Evolutionary conservation across 2,888 invertebrate species (phyloP).

Genomic region (Polymixis flavicincta): DNA sequence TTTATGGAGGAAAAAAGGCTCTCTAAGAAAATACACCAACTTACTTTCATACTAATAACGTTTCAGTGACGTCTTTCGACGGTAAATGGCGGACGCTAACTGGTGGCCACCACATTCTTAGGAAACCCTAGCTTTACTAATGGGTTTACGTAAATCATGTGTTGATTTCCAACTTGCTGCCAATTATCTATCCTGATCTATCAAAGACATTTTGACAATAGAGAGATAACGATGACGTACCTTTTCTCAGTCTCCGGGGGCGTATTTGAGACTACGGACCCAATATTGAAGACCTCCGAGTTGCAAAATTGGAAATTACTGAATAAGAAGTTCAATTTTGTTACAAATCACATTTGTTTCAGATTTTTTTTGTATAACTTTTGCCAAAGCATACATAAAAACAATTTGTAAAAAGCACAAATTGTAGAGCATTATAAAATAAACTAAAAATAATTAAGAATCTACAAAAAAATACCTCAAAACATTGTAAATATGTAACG

Average conservation of each 20-base stretch:
- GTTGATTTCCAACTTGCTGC: not conserved
- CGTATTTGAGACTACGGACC: slow-evolving; percentile 11
- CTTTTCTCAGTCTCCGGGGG: slow-evolving; percentile 23
- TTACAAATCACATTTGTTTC: slow-evolving; percentile 45
- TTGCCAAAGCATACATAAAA: slow-evolving; percentile 30
- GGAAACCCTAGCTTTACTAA: not conserved
- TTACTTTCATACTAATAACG: too few species aligned
- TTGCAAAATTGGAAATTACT: slow-evolving; percentile 9
- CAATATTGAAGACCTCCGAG: slow-evolving; percentile 18
- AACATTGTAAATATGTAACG: slow-evolving; percentile 42
- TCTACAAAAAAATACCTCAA: slow-evolving; percentile 50
- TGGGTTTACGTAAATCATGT: not conserved
- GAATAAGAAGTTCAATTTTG: slow-evolving; percentile 22
- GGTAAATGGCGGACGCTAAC: not conserved
- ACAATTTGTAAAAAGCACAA: slow-evolving; percentile 40
- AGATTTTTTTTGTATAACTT: slow-evolving; percentile 18
- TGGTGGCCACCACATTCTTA: not conserved
- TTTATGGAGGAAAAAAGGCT: too few species aligned
- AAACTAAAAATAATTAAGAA: slow-evolving; percentile 55
- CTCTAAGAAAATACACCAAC: too few species aligned
- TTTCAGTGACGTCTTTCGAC: not conserved
- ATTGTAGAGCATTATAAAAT: slow-evolving; percentile 59
- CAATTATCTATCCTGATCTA: not conserved
- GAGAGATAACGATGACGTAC: slow-evolving; percentile 12
- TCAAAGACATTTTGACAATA: not conserved